Conservation (phyloP, 2,888 invertebrate genomes). For the Meteorus cinctellus region DNA sequence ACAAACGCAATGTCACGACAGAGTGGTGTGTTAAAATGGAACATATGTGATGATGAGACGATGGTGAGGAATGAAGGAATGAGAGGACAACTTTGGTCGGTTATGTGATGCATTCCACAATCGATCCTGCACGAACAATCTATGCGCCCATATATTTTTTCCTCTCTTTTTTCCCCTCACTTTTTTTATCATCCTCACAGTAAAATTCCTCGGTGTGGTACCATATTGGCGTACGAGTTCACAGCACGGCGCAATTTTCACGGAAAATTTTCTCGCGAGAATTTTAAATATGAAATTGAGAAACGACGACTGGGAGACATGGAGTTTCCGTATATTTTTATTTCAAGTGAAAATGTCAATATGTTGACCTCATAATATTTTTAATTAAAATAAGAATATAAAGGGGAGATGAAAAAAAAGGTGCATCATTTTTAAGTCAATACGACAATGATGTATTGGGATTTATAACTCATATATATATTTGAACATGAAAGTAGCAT, state of each 20-base stretch:
- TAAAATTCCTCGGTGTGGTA: conserved; percentile 1
- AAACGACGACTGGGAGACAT: neutral
- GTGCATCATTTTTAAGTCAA: neutral
- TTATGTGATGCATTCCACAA: conserved; percentile 21
- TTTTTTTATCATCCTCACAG: neutral
- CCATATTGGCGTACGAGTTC: conserved; percentile 26
- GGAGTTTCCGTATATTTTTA: neutral
- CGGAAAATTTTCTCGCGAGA: neutral
- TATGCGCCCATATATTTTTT: neutral
- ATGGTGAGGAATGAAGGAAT: neutral
- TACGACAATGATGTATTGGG: neutral
- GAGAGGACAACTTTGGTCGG: neutral
- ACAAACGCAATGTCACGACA: neutral
- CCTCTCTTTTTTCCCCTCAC: too few relatives aligned
- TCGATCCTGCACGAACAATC: conserved; percentile 33
- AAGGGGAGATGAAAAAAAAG: neutral
- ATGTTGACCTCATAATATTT: neutral
- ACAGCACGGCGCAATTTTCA: conserved; percentile 4
- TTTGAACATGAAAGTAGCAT: neutral
- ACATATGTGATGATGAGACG: conserved; percentile 28
- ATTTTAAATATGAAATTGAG: conserved; percentile 17
- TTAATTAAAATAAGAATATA: neutral
- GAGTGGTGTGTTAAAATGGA: conserved; percentile 13
- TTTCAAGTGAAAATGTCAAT: conserved; percentile 4
- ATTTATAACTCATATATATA: neutral